A percentile compares a stretch with the other conserved stretches of the same genome.
Evolutionary conservation across 1,140 invertebrate genomes (phyloP).

Genomic region (Philopotamus ludificatus): DNA sequence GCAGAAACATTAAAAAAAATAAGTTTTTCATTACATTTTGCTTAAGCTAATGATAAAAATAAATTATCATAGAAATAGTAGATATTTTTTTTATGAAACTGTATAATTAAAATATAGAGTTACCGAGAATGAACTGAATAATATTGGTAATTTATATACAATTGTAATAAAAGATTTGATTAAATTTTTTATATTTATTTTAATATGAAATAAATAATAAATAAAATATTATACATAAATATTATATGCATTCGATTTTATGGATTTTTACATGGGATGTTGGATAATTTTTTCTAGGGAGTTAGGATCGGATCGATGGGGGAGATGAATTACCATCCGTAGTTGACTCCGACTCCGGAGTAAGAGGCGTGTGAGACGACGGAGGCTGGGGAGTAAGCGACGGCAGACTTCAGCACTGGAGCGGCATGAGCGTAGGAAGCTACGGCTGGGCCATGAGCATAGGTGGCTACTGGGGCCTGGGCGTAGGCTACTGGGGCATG

Average conservation of each 20-base stretch:
- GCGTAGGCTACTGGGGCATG: constrained; percentile 39
- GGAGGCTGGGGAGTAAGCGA: constrained; percentile 55
- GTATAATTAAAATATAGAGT: too few relatives aligned
- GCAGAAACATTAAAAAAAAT: too few relatives aligned
- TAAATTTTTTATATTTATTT: constrained; percentile 25
- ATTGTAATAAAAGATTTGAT: too few relatives aligned
- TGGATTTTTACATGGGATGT: constrained; percentile 4
- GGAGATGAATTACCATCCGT: constrained; percentile 50
- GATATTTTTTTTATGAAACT: too few relatives aligned
- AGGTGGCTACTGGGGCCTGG: too few relatives aligned
- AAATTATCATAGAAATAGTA: too few relatives aligned
- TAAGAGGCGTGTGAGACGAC: constrained; percentile 57
- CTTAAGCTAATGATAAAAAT: too few relatives aligned
- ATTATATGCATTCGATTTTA: constrained; percentile 15
- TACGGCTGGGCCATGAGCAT: constrained; percentile 47
- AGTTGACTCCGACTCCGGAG: constrained; percentile 54
- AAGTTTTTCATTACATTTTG: too few relatives aligned
- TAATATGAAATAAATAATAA: constrained; percentile 23
- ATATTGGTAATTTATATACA: too few relatives aligned
- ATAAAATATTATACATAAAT: too few relatives aligned
- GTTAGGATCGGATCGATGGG: background rate
- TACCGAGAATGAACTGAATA: too few relatives aligned
- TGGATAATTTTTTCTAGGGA: background rate
- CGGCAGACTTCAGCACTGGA: constrained; percentile 46
- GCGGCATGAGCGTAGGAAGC: constrained; percentile 42